A percentile compares a stretch with the other conserved stretches of the same genome.
Conservation (phyloP, 2,888 invertebrate genomes). For the Bugulina stolonifera region DNA sequence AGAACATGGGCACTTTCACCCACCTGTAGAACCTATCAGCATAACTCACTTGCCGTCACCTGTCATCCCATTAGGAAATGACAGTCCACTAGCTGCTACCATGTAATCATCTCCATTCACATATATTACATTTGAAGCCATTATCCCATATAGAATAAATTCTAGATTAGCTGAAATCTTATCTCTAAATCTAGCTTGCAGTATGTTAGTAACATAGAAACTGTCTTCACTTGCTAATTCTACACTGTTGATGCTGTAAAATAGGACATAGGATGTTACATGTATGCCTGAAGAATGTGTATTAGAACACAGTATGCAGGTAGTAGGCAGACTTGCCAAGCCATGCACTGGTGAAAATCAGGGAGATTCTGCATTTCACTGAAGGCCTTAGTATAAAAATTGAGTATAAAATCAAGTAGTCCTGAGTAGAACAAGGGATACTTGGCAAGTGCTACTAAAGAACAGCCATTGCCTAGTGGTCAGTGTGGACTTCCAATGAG, state of each 20-base stretch:
- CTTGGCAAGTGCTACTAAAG: too few species aligned
- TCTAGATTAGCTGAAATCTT: background rate
- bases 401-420: too few species aligned
- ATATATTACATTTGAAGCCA: background rate
- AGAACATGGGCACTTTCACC: background rate
- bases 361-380: too few species aligned
- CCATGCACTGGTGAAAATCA: too few species aligned
- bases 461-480: too few species aligned
- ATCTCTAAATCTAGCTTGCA: conserved; percentile 6
- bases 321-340: too few species aligned
- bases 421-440: too few species aligned
- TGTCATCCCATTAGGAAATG: conserved; percentile 11
- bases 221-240: background rate
- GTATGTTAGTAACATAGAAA: conserved; percentile 8
- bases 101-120: background rate
- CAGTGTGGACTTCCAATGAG: too few species aligned
- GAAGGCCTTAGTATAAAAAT: too few species aligned
- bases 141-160: background rate
- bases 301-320: too few species aligned
- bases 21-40: background rate
- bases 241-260: conserved; percentile 16
- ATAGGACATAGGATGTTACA: too few species aligned
- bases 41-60: background rate
- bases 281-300: too few species aligned
- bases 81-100: background rate